phyloP scores from a whole-genome alignment of 2,888 invertebrate genomes.

The Anorthoa munda region DNA sequence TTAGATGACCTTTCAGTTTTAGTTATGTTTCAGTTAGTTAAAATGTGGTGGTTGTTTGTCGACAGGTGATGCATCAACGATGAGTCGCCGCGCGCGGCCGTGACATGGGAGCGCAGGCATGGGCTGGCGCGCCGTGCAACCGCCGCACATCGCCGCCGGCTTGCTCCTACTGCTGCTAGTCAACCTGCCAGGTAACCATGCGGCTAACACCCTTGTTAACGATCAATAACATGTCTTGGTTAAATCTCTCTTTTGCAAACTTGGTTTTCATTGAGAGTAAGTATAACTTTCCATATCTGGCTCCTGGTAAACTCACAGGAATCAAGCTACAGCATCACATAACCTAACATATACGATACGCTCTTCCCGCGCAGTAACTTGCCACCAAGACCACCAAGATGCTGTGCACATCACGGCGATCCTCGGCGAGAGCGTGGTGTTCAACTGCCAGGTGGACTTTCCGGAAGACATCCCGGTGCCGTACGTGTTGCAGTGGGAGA shows the following conservation, averaged over 20 bases:
- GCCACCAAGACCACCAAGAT: constrained; percentile 97
- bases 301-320: not conserved
- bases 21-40: not conserved
- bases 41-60: constrained; percentile 27
- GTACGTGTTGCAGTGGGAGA: constrained; percentile 99
- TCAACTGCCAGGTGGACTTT: constrained; percentile 99
- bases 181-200: constrained; percentile 85
- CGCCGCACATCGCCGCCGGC: constrained; percentile 92
- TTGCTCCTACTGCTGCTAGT: constrained; percentile 90
- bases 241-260: constrained; percentile 3
- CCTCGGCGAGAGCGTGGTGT: constrained; percentile 98
- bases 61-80: constrained; percentile 92
- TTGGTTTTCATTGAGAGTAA: constrained; percentile 15
- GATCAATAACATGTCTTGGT: not conserved
- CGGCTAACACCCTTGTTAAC: not conserved
- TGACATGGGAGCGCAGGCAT: constrained; percentile 97
- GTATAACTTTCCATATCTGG: constrained; percentile 14
- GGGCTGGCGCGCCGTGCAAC: constrained; percentile 97
- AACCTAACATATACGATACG: not conserved
- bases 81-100: constrained; percentile 94
- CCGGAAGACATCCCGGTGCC: constrained; percentile 98
- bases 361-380: constrained; percentile 89
- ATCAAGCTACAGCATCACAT: not conserved
- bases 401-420: constrained; percentile 99
- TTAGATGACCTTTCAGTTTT: not conserved